phyloP scores from a whole-genome alignment of 2,113 vertebrate species.

The Dromaius novaehollandiae region DNA sequence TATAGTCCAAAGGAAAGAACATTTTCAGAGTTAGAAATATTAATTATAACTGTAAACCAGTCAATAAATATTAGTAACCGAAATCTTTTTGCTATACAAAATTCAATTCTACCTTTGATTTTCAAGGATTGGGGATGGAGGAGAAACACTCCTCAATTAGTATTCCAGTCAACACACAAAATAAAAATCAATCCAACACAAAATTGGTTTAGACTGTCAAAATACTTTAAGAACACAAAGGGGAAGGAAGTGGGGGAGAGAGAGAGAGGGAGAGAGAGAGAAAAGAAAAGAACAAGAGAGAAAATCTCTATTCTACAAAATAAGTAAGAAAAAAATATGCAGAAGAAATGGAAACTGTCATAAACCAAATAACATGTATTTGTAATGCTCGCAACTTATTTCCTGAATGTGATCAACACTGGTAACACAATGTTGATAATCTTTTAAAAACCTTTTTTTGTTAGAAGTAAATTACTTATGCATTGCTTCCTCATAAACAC shows the following conservation, averaged over 20 bases:
- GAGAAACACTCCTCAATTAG: neutral
- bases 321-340: neutral
- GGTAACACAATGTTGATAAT: rapidly evolving
- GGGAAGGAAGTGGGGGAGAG: rapidly evolving
- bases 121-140: neutral
- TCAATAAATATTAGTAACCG: neutral
- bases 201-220: neutral
- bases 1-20: neutral
- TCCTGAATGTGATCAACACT: neutral
- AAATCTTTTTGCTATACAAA: neutral
- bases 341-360: neutral
- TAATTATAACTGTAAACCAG: neutral
- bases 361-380: rapidly evolving
- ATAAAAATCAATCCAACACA: neutral
- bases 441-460: neutral
- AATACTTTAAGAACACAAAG: neutral
- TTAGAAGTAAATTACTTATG: rapidly evolving
- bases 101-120: neutral
- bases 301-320: neutral
- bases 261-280: neutral
- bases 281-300: neutral
- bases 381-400: neutral
- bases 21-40: neutral
- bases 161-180: neutral
- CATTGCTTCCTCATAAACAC: rapidly evolving